Conservation (phyloP, 2,797 vertebrate species). For the Cephalopachus bancanus region DNA sequence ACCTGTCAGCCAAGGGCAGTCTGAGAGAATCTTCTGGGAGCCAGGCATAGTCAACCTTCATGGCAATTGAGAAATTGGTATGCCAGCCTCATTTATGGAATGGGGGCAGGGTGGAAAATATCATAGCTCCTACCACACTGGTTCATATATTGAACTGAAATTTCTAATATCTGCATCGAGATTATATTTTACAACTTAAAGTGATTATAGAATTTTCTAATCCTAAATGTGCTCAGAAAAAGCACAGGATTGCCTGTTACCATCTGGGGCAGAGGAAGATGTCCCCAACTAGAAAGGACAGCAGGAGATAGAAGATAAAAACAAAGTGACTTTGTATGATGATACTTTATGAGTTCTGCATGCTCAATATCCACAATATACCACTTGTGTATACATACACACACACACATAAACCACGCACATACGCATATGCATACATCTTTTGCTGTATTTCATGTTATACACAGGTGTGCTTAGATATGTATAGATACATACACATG, state of each 20-base stretch:
- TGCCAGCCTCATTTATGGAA: not conserved
- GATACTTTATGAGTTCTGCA: not conserved
- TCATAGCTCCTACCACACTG: not conserved
- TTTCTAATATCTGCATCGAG: constrained; percentile 48
- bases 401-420: not conserved
- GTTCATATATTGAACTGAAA: not conserved
- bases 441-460: not conserved
- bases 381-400: not conserved
- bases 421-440: not conserved
- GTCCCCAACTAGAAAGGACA: not conserved
- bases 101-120: not conserved
- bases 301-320: constrained; percentile 10
- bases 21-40: not conserved
- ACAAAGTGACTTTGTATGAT: not conserved
- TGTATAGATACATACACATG: not conserved
- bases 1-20: not conserved
- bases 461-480: not conserved
- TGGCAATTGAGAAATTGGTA: not conserved
- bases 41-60: not conserved
- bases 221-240: not conserved
- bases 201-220: constrained; percentile 17
- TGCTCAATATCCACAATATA: not conserved
- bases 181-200: constrained; percentile 30
- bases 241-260: not conserved
- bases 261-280: not conserved